Evolutionary conservation across 2,797 vertebrate species (phyloP).

Genomic region (Pangasius sanitwongsei): DNA sequence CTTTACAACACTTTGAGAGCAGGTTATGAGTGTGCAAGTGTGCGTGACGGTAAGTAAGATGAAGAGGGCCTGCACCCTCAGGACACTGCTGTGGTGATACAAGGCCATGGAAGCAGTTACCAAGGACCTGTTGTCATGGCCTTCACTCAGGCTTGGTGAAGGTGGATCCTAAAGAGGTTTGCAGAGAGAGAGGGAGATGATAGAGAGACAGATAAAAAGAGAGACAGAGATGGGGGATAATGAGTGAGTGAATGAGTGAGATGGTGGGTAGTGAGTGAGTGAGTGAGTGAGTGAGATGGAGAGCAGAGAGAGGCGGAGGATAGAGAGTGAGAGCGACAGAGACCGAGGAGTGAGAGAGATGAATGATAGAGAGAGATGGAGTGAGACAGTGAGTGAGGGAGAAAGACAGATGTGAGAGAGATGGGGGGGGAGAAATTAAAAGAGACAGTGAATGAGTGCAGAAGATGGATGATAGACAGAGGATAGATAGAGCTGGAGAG

Average conservation of each 20-base stretch:
- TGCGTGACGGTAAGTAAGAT: slow-evolving; percentile 54
- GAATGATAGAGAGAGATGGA: neutral
- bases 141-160: slow-evolving; percentile 34
- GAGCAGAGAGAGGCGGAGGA: neutral
- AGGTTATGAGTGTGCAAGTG: slow-evolving; percentile 34
- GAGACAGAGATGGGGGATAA: neutral
- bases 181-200: neutral
- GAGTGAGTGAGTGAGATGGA: neutral
- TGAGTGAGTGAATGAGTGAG: neutral
- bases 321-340: too few species aligned
- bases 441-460: neutral
- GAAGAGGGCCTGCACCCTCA: slow-evolving; percentile 35
- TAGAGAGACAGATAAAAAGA: neutral
- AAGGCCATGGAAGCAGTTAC: slow-evolving; percentile 36
- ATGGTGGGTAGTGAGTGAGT: neutral
- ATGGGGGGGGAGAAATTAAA: neutral
- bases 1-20: slow-evolving; percentile 22
- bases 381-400: neutral
- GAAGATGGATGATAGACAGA: neutral
- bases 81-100: slow-evolving; percentile 27
- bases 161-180: slow-evolving; percentile 36
- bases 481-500: neutral
- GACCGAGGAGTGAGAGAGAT: neutral
- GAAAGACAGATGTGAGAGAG: neutral
- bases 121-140: slow-evolving; percentile 46